A percentile compares a stretch with the other conserved stretches of the same genome.
Conservation (phyloP, 2,797 vertebrate genomes). For the Notolepis coatsorum region DNA sequence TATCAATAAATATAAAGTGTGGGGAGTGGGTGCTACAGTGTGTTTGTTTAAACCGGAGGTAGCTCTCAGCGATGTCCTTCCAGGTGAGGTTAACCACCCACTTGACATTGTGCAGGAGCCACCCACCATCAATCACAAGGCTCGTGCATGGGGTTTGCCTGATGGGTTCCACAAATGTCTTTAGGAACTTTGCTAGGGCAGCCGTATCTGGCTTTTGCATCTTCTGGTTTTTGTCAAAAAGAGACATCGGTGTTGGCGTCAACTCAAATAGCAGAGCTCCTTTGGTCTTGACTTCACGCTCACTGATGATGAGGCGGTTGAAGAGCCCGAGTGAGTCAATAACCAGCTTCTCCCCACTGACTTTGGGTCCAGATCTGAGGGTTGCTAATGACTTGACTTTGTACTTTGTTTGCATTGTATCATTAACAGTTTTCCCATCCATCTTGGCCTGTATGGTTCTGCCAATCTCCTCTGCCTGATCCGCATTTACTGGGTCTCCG, state of each 20-base stretch:
- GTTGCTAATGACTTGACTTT: conserved; percentile 5
- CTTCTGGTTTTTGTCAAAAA: conserved; percentile 1
- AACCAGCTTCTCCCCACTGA: not conserved
- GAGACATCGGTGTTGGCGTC: conserved; percentile 2
- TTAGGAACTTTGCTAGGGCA: conserved; percentile 6
- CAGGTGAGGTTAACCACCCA: not conserved
- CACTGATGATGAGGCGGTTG: conserved; percentile 1
- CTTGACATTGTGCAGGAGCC: not conserved
- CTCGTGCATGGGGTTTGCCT: not conserved
- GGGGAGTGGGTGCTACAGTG: too few species aligned
- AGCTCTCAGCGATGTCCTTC: conserved; percentile 4
- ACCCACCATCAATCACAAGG: not conserved
- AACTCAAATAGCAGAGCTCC: not conserved
- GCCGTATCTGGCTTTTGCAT: not conserved
- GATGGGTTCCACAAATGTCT: conserved; percentile 1
- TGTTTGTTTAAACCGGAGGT: too few species aligned
- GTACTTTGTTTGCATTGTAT: conserved; percentile 3
- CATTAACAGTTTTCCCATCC: not conserved
- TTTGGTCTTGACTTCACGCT: conserved; percentile 6
- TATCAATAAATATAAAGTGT: too few species aligned
- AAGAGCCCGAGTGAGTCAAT: not conserved
- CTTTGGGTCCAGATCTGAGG: conserved; percentile 4
- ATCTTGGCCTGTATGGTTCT: conserved; percentile 12
- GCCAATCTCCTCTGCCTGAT: not conserved
- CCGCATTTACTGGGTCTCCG: too few species aligned